Evolutionary conservation across 1,140 invertebrate species (phyloP), one percentile per base, ranked within the genome.

Genomic region (Drosophila carrolli): DNA sequence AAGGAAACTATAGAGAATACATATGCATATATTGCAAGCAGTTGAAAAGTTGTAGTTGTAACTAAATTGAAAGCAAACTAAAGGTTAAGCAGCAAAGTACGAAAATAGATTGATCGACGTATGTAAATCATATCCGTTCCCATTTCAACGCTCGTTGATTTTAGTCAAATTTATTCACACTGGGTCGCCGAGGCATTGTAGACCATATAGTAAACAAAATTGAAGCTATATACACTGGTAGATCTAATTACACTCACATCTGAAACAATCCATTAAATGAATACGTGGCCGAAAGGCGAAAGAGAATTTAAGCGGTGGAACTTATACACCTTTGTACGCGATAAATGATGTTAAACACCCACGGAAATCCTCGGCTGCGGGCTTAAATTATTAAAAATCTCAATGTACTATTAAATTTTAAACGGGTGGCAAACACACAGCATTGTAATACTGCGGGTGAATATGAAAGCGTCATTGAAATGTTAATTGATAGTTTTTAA

Each of bases 381-480:
- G 75, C 88, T 84, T 84, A 80, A 84, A 80, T 75, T 89, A 86
- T 76, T 79, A 48, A 72, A 86, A 86, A 86, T 88, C 83, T 86
- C 84, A 80, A 88, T 88, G 83, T 88, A 88, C 82, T 86, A 86
- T 86, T 88, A 86, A 79, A 86, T 86, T 86, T 86, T 86, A 86
- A 81, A 67, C 63, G 54, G 37, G 61, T 76, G 73, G 79, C 68
- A 48, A 61, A 58, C 47, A 51, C 29, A 40, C 19, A 68, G 78
- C 59, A 66, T 63, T 56, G 67, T 55, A 54, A 43, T 46, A 74
- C 44, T 51, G 56, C 46, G 65, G 83, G 83, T 82, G 59, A 86
- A 76, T 68, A 82, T 79, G 72, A 71, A 77, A 44, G 46, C 60
- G 74, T 63, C 40, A 67, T 76, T 76, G 50, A 75, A 76, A 68